Conservation (phyloP, 2,797 vertebrate genomes). For the Cheracebus regulus region DNA sequence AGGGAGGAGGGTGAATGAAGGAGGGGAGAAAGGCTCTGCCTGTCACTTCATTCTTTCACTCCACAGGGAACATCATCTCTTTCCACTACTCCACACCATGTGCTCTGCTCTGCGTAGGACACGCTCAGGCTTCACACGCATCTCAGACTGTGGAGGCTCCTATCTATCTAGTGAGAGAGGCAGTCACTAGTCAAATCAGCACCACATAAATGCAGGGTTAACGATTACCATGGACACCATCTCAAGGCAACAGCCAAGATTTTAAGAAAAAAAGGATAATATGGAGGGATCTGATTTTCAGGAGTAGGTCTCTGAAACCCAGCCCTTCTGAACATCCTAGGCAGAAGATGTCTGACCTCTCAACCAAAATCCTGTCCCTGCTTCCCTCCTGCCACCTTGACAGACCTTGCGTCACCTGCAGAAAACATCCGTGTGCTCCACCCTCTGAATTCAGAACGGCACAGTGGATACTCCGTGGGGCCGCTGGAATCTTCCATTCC, state of each 20-base stretch:
- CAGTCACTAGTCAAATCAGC: not conserved
- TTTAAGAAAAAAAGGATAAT: not conserved
- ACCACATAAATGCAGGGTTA: not conserved
- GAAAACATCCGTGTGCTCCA: not conserved
- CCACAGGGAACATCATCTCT: rapidly evolving
- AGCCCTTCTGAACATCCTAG: not conserved
- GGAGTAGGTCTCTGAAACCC: not conserved
- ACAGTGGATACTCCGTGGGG: rapidly evolving
- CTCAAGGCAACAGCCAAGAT: not conserved
- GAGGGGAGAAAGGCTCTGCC: no score
- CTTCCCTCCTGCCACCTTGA: not conserved
- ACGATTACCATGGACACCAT: not conserved
- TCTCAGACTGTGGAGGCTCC: not conserved
- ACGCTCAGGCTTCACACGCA: rapidly evolving
- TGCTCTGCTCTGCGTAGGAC: not conserved
- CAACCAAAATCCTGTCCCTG: not conserved
- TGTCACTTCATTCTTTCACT: not conserved
- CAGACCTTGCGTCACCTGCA: not conserved
- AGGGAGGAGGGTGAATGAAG: rapidly evolving
- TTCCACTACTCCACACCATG: not conserved
- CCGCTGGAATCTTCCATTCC: not conserved
- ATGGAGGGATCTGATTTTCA: not conserved
- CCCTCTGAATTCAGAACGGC: not conserved
- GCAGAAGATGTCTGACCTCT: not conserved
- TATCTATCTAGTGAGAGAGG: not conserved